Base-by-base conservation (phyloP, 2,888 invertebrate genomes). In the Phlogophora meticulosa region DNA sequence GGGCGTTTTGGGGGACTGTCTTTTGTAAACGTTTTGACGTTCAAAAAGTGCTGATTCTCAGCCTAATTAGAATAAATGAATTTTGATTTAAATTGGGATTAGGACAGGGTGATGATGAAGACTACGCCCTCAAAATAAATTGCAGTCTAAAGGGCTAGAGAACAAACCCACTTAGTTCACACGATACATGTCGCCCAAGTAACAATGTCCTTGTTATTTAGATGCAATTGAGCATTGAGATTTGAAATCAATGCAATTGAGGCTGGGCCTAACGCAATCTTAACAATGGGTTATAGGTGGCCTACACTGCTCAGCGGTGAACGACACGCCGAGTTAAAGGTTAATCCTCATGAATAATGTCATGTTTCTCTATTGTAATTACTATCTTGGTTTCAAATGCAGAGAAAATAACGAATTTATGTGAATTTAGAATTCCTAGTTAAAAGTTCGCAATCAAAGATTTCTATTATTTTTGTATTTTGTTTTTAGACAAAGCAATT, bases 281-380 rank as follows among this genome's bases (percentile, higher is more conserved):
- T 58, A 78, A 82, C 78, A 80, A 80, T 80, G 55, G 71, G 15
- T 4, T 22, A 17, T 15, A 28, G 11, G 42, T 45, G 32, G 42
- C 43, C 28, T 74, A 56, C 43, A 73, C 40, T 63, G 55, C 58
- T 64, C 65, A 71, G 48, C 24, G 68, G 62, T 60, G 64, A 74
- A 68, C 46, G 40, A 70, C 52, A 57, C 10, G n/a, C n/a, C 10
- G 20, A 61, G 49, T 32, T 66, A 66, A 69, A 72, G 80, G 70
- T 77, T 70, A 78, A 60, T 68, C 42, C 40, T 53, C 24, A 55
- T 40, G 56, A 56, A 71, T 59, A 5, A 42, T 56, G n/a, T 20
- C 7, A 34, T 7, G 4, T 45, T 11, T 2, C 0, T 15, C 2
- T 4, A 1, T 9, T 22, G 17, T 10, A 34, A 34, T 53, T 28